Conservation (phyloP, 2,797 vertebrate genomes). For the Sylvilagus floridanus region DNA sequence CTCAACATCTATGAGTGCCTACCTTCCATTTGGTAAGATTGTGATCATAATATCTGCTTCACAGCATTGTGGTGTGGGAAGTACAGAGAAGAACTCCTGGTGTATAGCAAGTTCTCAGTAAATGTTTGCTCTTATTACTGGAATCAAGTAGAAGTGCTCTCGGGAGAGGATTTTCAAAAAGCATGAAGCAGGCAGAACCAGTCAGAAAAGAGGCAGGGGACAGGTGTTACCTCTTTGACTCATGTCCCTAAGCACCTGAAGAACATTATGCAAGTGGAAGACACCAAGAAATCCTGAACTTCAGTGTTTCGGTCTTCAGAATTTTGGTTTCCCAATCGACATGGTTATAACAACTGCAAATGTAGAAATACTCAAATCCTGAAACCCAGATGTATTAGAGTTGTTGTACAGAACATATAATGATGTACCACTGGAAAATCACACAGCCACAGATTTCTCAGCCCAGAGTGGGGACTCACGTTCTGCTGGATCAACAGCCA, state of each 20-base stretch:
- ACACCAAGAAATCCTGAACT: neutral
- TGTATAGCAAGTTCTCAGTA: neutral
- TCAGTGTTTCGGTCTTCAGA: neutral
- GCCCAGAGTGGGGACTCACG: conserved; percentile 72
- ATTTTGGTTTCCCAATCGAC: neutral
- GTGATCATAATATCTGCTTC: neutral
- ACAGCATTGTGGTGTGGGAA: neutral
- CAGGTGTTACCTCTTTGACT: neutral
- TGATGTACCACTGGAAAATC: neutral
- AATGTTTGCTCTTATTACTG: neutral
- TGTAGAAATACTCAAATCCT: neutral
- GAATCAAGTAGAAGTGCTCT: neutral
- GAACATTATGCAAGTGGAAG: neutral
- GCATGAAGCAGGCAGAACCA: neutral
- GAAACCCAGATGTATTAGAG: neutral
- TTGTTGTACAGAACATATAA: neutral
- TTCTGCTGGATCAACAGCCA: conserved; percentile 91
- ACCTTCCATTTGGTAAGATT: neutral
- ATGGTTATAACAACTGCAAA: neutral
- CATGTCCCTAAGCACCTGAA: neutral
- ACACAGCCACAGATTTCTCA: neutral
- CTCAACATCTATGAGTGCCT: neutral
- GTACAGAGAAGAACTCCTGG: no score
- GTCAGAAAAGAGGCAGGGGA: neutral
- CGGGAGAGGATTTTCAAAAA: neutral